Percentiles rank a stretch among this genome's conserved stretches.
phyloP scores from a whole-genome alignment of 1,140 invertebrate genomes.

The Bombus huntii region DNA sequence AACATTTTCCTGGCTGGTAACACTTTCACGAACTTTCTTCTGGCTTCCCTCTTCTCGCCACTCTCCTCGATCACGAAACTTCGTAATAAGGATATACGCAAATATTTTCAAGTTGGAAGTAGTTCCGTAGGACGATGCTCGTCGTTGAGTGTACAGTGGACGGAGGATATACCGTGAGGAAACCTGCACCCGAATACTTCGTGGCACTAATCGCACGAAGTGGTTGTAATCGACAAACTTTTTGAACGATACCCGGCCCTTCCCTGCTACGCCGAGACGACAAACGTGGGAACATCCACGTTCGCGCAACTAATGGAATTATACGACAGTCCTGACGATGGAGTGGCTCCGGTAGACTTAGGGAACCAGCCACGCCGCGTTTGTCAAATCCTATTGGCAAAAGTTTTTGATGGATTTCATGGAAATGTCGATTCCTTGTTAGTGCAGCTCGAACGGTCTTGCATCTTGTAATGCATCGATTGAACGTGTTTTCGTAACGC shows the following conservation, averaged over 20 bases:
- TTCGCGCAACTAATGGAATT: constrained; percentile 74
- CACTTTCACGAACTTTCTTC: constrained; percentile 9
- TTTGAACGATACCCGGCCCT: constrained; percentile 59
- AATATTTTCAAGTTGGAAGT: constrained; percentile 46
- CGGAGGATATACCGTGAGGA: not conserved
- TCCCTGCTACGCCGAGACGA: constrained; percentile 47
- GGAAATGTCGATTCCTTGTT: constrained; percentile 50
- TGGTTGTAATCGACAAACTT: constrained; percentile 68
- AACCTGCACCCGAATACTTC: constrained; percentile 45
- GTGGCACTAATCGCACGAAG: constrained; percentile 62
- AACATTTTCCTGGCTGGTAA: not conserved
- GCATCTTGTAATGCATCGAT: constrained; percentile 27
- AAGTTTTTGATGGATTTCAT: constrained; percentile 54
- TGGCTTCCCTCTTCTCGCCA: not conserved
- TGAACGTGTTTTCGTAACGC: not conserved
- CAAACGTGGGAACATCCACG: constrained; percentile 64
- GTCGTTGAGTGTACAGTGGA: not conserved
- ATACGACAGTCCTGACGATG: constrained; percentile 65
- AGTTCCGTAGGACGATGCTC: constrained; percentile 18
- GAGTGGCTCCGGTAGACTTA: constrained; percentile 52
- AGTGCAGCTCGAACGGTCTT: not conserved
- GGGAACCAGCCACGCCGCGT: constrained; percentile 30
- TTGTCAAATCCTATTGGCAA: constrained; percentile 55
- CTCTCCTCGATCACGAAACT: constrained; percentile 36
- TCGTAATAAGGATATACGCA: constrained; percentile 51